A percentile compares a stretch with the other conserved stretches of the same genome.
Evolutionary conservation across 2,113 vertebrate species (phyloP).

Genomic region (Camelus dromedarius): DNA sequence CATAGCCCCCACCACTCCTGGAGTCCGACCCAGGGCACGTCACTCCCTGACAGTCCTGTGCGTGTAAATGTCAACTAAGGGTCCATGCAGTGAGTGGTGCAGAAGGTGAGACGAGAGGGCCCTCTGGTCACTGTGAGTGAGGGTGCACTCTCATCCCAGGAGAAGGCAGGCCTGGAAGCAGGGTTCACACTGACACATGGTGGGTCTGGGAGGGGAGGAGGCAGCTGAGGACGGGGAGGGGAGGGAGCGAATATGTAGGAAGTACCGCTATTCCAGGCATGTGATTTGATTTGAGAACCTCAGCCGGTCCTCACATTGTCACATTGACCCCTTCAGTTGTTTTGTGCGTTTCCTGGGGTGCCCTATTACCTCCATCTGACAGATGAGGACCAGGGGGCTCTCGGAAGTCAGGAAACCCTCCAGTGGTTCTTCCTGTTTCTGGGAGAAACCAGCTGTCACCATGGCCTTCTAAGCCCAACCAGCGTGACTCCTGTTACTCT

Average conservation of each 20-base stretch:
- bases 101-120: not conserved
- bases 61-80: not conserved
- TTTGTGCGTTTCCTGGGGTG: not conserved
- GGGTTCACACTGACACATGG: not conserved
- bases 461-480: not conserved
- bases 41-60: not conserved
- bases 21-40: not conserved
- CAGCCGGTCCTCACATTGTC: not conserved
- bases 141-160: not conserved
- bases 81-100: rapidly evolving
- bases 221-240: not conserved
- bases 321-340: rapidly evolving
- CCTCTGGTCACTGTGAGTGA: no score
- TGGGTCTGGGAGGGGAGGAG: not conserved
- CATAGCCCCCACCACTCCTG: not conserved
- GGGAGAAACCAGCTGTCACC: not conserved
- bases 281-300: not conserved
- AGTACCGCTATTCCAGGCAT: not conserved
- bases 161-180: not conserved
- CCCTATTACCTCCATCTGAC: not conserved
- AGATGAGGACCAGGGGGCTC: not conserved
- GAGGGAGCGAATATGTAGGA: not conserved
- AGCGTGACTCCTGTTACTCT: not conserved
- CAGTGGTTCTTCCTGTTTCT: not conserved
- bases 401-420: not conserved